Conservation (phyloP, 1,140 invertebrate species). For the Pemphigus obesinymphae region DNA sequence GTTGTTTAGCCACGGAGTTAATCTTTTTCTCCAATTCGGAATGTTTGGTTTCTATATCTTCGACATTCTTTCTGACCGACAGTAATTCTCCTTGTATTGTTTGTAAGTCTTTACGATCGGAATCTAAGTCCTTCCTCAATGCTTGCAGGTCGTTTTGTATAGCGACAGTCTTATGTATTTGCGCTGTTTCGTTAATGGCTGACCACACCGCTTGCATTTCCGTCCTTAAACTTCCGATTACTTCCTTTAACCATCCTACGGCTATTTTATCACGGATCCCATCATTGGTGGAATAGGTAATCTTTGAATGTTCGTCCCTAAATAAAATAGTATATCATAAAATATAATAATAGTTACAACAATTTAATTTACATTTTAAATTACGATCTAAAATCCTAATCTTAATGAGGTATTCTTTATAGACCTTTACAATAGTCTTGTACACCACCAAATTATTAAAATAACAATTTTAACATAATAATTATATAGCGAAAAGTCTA, state of each 20-base stretch:
- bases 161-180: constrained; percentile 1
- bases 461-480: not conserved
- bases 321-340: not conserved
- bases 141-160: constrained; percentile 30
- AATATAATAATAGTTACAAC: not conserved
- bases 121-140: constrained; percentile 10
- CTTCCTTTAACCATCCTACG: constrained; percentile 28
- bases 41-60: not conserved
- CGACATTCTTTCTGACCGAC: constrained; percentile 16
- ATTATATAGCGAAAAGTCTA: not conserved
- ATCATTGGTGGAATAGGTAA: not conserved
- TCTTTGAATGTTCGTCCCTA: constrained; percentile 9
- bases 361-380: not conserved
- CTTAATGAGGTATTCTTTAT: not conserved
- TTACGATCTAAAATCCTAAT: not conserved
- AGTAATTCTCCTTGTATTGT: constrained; percentile 21
- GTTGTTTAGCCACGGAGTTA: not conserved
- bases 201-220: constrained; percentile 35
- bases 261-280: constrained; percentile 8
- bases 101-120: constrained; percentile 5
- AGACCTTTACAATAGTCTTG: not conserved
- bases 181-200: constrained; percentile 15
- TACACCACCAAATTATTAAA: not conserved
- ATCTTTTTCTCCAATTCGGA: constrained; percentile 19
- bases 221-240: constrained; percentile 15